phyloP scores from a whole-genome alignment of 2,797 vertebrate genomes.

The Arrhamphus sclerolepis region DNA sequence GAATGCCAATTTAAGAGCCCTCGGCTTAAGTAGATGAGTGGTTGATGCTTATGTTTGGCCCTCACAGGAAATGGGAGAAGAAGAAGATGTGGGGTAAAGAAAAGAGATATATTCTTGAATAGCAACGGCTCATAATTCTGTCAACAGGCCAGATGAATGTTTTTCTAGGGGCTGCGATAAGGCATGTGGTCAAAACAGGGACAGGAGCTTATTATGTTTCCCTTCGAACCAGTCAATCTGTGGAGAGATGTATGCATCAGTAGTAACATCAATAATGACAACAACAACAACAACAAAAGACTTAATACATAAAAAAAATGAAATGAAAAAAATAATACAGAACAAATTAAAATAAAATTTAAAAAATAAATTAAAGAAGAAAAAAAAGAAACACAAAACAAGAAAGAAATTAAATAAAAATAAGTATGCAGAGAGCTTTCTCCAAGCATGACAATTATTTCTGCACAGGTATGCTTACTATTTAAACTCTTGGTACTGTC shows the following conservation, averaged over 20 bases:
- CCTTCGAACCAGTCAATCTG: conserved; percentile 70
- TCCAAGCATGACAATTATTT: conserved; percentile 41
- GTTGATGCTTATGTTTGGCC: conserved; percentile 41
- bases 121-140: conserved; percentile 65
- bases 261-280: too few species aligned
- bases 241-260: too few species aligned
- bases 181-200: conserved; percentile 59
- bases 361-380: too few species aligned
- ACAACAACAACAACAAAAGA: too few species aligned
- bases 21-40: conserved; percentile 38
- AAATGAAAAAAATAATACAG: too few species aligned
- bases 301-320: too few species aligned
- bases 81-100: conserved; percentile 39
- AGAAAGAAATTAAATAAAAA: too few species aligned
- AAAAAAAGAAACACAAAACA: too few species aligned
- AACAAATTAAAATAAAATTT: too few species aligned
- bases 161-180: conserved; percentile 69
- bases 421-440: conserved; percentile 49
- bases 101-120: conserved; percentile 53
- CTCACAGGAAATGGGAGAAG: conserved; percentile 12
- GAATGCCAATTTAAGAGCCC: conserved; percentile 37
- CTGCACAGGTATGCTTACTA: conserved; percentile 11
- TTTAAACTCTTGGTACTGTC: conserved; percentile 15
- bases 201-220: conserved; percentile 66
- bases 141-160: conserved; percentile 66